Evolutionary conservation across 2,888 invertebrate species (phyloP), one percentile per base, ranked within the genome.

Genomic region (Eulithis prunata): DNA sequence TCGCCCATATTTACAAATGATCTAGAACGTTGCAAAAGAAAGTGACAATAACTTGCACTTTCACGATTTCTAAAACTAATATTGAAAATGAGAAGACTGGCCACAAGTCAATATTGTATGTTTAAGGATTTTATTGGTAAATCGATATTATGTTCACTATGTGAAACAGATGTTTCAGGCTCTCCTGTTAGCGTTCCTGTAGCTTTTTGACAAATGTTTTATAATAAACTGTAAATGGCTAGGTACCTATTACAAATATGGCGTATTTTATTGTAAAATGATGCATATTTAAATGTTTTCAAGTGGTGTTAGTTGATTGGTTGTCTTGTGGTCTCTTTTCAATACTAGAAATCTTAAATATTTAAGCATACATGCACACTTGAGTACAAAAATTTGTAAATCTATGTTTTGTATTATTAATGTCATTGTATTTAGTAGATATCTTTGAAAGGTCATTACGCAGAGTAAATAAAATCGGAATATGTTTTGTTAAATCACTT

Each of bases 321-420:
- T 57, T 64, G 66, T 60, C 64, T 70, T 68, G 70, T 64, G 70
- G 71, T 74, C 71, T 64, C 57, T 65, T 69, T 66, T 71, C 64
- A 59, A 69, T 41, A 57, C 63, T 65, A 61, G 54, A 69, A 74
- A 71, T 74, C 67, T 73, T 71, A 68, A 41, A 73, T 66, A 75
- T 73, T 79, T 84, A 86, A 82, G 78, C 78, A 82, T 80, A 78
- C 78, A 81, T 81, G 88, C 89, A 90, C 89, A 90, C 88, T 88
- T 82, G 84, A 91, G 91, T 92, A 92, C 91, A 92, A 91, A 91
- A 82, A 78, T 78, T 77, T 75, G 80, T 83, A 78, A 81, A 69
- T 77, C 73, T 72, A 71, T 68, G 74, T 75, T 78, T 76, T 78
- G 73, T 82, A 79, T 73, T 74, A 70, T 74, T 68, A 73, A 77